A percentile compares a stretch with the other conserved stretches of the same genome.
These are phyloP conservation scores for Phrynocephalus versicolor DNA, from an alignment of 2,113 vertebrate genomes.

Conservation along the genomic window DNA sequence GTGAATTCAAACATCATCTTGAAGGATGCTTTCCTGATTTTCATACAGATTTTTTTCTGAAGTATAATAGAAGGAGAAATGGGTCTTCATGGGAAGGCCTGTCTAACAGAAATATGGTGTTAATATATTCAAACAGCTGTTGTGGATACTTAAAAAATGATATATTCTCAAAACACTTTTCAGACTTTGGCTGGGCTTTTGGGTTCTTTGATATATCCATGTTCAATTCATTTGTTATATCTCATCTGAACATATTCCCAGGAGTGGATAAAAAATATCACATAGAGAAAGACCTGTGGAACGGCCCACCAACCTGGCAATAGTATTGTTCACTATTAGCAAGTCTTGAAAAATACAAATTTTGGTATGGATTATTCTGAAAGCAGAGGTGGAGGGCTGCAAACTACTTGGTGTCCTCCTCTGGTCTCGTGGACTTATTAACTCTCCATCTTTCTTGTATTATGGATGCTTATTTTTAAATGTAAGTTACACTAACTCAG, in stretches of 20 bases:
- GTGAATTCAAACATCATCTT: constrained; percentile 24
- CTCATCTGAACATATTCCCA: not conserved
- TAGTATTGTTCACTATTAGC: not conserved
- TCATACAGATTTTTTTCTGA: constrained; percentile 1
- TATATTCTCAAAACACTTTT: not conserved
- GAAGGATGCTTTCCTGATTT: constrained; percentile 39
- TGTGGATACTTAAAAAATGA: not conserved
- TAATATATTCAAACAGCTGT: constrained; percentile 9
- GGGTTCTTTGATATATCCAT: not conserved
- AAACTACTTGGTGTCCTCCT: no score
- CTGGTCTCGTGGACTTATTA: not conserved
- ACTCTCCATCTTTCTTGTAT: not conserved
- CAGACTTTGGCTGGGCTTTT: not conserved
- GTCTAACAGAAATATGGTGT: not conserved
- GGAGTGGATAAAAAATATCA: not conserved
- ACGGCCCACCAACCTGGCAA: not conserved
- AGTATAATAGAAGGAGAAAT: not conserved
- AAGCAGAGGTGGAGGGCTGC: not conserved
- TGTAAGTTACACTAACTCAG: not conserved
- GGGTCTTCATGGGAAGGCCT: constrained; percentile 2
- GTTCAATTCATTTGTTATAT: not conserved
- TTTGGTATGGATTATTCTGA: not conserved
- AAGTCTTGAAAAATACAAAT: no score
- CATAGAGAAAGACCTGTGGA: not conserved
- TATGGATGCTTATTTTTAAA: not conserved